Conservation (phyloP, 2,113 vertebrate genomes). For the Scytalopus superciliaris region DNA sequence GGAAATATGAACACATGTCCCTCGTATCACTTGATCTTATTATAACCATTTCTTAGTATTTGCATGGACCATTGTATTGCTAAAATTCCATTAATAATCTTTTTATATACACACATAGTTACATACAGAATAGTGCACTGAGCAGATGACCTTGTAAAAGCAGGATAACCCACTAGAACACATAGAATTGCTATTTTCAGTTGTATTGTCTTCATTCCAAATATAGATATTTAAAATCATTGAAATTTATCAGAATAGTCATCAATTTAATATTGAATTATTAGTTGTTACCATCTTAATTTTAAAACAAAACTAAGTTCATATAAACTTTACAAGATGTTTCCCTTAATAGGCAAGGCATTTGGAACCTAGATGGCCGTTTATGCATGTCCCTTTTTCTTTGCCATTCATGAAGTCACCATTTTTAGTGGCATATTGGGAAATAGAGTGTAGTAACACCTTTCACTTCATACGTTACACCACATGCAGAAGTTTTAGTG, state of each 20-base stretch:
- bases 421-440: neutral
- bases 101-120: neutral
- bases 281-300: neutral
- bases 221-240: neutral
- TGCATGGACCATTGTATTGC: neutral
- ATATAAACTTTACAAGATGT: accelerated
- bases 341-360: neutral
- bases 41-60: neutral
- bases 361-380: neutral
- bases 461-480: neutral
- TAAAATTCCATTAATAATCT: neutral
- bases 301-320: neutral
- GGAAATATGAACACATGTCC: neutral
- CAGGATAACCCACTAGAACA: neutral
- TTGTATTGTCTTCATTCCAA: neutral
- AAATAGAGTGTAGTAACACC: neutral
- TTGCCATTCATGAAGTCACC: neutral
- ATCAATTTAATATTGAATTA: neutral
- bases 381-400: neutral
- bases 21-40: neutral
- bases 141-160: neutral
- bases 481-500: neutral
- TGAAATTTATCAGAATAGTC: neutral
- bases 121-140: neutral
- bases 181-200: neutral